phyloP scores from a whole-genome alignment of 2,888 invertebrate genomes.

The Drepana falcataria region DNA sequence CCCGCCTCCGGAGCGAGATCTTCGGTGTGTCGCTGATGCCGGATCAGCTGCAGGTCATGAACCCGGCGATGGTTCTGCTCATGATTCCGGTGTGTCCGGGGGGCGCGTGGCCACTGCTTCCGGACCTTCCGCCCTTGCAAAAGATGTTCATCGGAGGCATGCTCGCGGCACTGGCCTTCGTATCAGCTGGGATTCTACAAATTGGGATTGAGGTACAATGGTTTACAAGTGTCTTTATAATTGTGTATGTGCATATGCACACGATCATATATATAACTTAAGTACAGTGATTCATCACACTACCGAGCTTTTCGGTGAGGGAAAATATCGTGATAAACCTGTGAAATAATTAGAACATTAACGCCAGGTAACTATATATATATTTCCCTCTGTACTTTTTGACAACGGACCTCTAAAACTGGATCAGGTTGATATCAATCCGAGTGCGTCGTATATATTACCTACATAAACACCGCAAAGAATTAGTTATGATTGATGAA shows the following conservation, averaged over 20 bases:
- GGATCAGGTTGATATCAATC: too few species aligned
- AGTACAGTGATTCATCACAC: too few species aligned
- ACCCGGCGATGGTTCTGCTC: slow-evolving; percentile 84
- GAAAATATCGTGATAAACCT: too few species aligned
- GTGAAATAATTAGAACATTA: too few species aligned
- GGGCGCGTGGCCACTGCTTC: slow-evolving; percentile 60
- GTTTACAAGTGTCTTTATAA: neutral
- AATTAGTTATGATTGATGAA: too few species aligned
- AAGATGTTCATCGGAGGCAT: slow-evolving; percentile 85
- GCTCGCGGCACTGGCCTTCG: slow-evolving; percentile 77
- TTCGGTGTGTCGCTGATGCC: slow-evolving; percentile 79
- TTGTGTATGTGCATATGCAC: neutral
- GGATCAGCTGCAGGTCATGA: slow-evolving; percentile 90
- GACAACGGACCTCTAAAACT: too few species aligned
- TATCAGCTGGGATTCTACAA: slow-evolving; percentile 82
- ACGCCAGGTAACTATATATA: too few species aligned
- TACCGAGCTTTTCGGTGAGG: too few species aligned
- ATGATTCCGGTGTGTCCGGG: slow-evolving; percentile 83
- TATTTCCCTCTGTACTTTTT: too few species aligned
- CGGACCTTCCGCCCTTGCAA: slow-evolving; percentile 79
- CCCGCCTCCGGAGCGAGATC: slow-evolving; percentile 81
- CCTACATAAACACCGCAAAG: too few species aligned
- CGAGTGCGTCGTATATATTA: too few species aligned
- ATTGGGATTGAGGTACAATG: slow-evolving; percentile 66
- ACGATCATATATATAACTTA: too few species aligned